phyloP scores from a whole-genome alignment of 2,113 vertebrate genomes.

The Rana temporaria region DNA sequence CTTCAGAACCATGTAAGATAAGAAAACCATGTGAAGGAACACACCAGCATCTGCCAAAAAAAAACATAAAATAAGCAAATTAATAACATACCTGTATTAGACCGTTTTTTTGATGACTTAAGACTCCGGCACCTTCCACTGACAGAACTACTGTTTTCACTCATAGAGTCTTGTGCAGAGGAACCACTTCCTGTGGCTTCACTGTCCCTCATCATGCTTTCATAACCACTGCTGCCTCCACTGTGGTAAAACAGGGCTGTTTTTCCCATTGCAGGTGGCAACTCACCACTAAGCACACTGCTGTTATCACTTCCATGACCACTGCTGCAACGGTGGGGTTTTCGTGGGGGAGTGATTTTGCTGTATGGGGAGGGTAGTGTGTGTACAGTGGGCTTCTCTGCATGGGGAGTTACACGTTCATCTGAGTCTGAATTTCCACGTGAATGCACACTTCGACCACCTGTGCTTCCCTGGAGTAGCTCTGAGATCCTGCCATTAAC shows the following conservation, averaged over 20 bases:
- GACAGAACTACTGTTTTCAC: slow-evolving; percentile 91
- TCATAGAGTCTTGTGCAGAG: slow-evolving; percentile 94
- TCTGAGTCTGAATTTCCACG: slow-evolving; percentile 68
- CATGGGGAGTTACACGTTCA: slow-evolving; percentile 61
- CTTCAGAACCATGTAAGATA: too few relatives aligned
- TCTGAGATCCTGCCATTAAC: slow-evolving; percentile 94
- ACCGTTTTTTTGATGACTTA: slow-evolving; percentile 89
- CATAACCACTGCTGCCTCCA: slow-evolving; percentile 95
- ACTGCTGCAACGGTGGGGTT: slow-evolving; percentile 93
- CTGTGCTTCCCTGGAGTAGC: slow-evolving; percentile 83
- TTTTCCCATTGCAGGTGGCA: slow-evolving; percentile 97
- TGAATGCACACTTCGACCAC: slow-evolving; percentile 71
- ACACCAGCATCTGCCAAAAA: too few relatives aligned
- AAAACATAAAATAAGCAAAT: neutral
- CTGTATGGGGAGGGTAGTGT: slow-evolving; percentile 95
- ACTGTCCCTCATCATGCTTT: slow-evolving; percentile 97
- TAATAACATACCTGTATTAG: slow-evolving; percentile 80
- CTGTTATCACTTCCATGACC: slow-evolving; percentile 97
- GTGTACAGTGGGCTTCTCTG: slow-evolving; percentile 78
- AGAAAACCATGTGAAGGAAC: too few relatives aligned
- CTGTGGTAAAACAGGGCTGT: slow-evolving; percentile 97
- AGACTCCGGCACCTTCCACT: slow-evolving; percentile 85
- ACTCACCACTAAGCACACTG: slow-evolving; percentile 94
- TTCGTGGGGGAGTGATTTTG: slow-evolving; percentile 93
- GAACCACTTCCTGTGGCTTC: slow-evolving; percentile 95